phyloP scores from a whole-genome alignment of 2,797 vertebrate genomes.

The Microctenopoma stevenorrisi region DNA sequence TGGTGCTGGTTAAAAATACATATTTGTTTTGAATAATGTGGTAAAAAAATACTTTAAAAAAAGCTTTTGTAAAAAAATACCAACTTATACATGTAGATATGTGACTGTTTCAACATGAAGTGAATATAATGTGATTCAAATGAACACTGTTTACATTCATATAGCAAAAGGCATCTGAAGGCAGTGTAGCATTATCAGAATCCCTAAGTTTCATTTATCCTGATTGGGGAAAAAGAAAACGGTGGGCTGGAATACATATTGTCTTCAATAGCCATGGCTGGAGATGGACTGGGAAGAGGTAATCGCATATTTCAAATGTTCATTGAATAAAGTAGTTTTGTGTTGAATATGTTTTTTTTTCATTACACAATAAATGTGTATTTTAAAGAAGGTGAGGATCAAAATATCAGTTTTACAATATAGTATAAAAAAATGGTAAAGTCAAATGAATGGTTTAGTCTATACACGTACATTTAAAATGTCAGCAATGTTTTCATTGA shows the following conservation, averaged over 20 bases:
- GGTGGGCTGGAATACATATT: slow-evolving; percentile 34
- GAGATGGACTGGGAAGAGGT: slow-evolving; percentile 17
- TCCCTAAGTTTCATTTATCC: slow-evolving; percentile 39
- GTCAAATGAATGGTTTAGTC: neutral
- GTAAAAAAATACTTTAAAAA: slow-evolving; percentile 22
- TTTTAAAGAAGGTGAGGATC: neutral
- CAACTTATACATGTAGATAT: slow-evolving; percentile 88
- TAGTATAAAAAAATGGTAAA: neutral
- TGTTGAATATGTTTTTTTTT: slow-evolving; percentile 46
- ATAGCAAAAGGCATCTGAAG: slow-evolving; percentile 74
- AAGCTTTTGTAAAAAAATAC: slow-evolving; percentile 74
- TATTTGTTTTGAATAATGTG: slow-evolving; percentile 69
- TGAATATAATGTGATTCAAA: slow-evolving; percentile 87
- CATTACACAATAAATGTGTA: neutral
- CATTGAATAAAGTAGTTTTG: slow-evolving; percentile 74
- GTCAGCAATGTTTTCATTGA: too few species aligned
- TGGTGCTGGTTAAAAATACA: slow-evolving; percentile 59
- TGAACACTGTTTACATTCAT: slow-evolving; percentile 80
- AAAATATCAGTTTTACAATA: neutral
- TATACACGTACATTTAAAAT: neutral
- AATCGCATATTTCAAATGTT: slow-evolving; percentile 61
- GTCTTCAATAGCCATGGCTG: slow-evolving; percentile 35
- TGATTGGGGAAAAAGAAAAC: slow-evolving; percentile 20
- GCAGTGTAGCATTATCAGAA: slow-evolving; percentile 51
- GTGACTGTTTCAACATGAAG: slow-evolving; percentile 86